Evolutionary conservation across 1,140 invertebrate species (phyloP).

Genomic region (Tyrophagus putrescentiae): DNA sequence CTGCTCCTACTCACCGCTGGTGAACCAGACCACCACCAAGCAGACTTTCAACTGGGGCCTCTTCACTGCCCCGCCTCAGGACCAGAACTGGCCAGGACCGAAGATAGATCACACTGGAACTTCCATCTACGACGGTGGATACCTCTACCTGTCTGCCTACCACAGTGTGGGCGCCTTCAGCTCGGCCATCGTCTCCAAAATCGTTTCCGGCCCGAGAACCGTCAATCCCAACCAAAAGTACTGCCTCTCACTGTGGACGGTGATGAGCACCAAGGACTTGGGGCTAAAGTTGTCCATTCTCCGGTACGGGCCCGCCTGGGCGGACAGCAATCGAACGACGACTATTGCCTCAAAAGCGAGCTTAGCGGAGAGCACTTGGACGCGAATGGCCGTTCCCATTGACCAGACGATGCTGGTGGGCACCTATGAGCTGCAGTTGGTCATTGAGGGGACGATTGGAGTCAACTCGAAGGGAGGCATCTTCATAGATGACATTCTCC

Average conservation of each 20-base stretch:
- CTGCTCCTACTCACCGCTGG: slow-evolving; percentile 1
- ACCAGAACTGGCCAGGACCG: slow-evolving; percentile 8
- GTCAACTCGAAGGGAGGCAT: neutral
- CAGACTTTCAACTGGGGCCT: neutral
- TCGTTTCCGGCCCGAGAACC: neutral
- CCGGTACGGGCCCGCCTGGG: neutral
- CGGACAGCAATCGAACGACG: neutral
- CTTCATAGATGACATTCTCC: slow-evolving; percentile 3
- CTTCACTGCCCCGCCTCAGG: neutral
- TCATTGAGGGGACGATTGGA: slow-evolving; percentile 1
- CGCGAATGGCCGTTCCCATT: neutral
- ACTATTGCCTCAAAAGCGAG: neutral
- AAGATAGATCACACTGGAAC: neutral
- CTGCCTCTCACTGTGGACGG: neutral
- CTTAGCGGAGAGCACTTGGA: neutral
- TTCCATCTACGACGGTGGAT: neutral
- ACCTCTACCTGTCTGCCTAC: slow-evolving; percentile 2
- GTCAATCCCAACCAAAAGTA: neutral
- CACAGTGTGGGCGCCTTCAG: neutral
- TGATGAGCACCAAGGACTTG: neutral
- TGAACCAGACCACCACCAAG: neutral
- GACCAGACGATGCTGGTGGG: neutral
- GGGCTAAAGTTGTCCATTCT: neutral
- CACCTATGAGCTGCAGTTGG: neutral
- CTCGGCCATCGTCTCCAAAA: neutral